Percentiles rank a stretch among this genome's conserved stretches.
phyloP scores from a whole-genome alignment of 2,888 invertebrate species.

The Agapostemon virescens region DNA sequence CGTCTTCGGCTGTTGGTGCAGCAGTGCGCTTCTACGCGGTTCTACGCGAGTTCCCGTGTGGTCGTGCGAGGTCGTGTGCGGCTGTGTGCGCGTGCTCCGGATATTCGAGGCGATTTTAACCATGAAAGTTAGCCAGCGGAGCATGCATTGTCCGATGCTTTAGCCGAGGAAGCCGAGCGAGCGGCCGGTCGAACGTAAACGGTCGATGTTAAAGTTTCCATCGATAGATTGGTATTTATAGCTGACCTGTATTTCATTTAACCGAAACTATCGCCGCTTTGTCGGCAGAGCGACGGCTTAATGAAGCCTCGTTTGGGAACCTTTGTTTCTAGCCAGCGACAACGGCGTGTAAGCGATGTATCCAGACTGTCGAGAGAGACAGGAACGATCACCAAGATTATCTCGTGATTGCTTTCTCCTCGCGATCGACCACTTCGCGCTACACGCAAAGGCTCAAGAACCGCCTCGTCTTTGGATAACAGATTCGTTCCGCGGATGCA shows the following conservation, averaged over 20 bases:
- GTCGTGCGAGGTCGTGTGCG: neutral
- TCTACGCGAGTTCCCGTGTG: neutral
- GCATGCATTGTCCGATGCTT: constrained; percentile 36
- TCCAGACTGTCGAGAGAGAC: constrained; percentile 26
- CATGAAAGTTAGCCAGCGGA: constrained; percentile 29
- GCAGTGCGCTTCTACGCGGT: neutral
- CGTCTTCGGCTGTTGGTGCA: neutral
- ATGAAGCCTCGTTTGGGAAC: constrained; percentile 57
- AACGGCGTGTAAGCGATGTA: constrained; percentile 57
- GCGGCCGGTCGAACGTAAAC: constrained; percentile 27
- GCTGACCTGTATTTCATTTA: constrained; percentile 62
- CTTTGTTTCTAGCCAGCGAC: constrained; percentile 61
- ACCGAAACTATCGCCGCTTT: constrained; percentile 62
- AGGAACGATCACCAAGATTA: constrained; percentile 61
- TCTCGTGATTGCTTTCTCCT: constrained; percentile 59
- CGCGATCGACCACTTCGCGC: constrained; percentile 49
- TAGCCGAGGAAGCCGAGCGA: constrained; percentile 36
- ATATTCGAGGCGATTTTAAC: constrained; percentile 4
- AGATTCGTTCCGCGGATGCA: neutral
- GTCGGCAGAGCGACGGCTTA: constrained; percentile 57
- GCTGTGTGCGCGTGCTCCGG: neutral
- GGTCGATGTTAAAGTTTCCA: constrained; percentile 54
- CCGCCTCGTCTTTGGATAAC: no score
- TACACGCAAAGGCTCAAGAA: neutral
- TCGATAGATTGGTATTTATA: constrained; percentile 64